Percentiles rank a stretch among this genome's conserved stretches.
phyloP scores from a whole-genome alignment of 2,888 invertebrate species.

The Camptogramma bilineatum region DNA sequence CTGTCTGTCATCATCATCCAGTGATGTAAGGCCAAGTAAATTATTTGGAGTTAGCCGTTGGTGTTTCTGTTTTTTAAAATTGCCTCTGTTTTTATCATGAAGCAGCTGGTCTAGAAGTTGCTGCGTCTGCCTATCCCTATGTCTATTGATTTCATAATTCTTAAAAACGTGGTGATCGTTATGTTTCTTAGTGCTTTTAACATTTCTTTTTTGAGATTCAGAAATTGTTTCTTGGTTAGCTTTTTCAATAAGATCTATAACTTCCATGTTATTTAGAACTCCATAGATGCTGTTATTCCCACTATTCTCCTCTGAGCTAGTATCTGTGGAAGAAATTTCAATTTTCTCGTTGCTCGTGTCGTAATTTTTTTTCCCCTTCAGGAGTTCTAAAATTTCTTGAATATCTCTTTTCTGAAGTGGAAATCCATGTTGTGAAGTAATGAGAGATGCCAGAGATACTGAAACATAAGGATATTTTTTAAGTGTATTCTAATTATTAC shows the following conservation, averaged over 20 bases:
- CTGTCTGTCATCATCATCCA: constrained; percentile 26
- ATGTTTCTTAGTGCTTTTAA: constrained; percentile 4
- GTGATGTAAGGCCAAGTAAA: constrained; percentile 18
- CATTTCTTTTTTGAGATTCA: constrained; percentile 14
- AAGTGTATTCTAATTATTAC: neutral
- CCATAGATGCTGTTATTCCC: constrained; percentile 35
- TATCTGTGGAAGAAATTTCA: constrained; percentile 17
- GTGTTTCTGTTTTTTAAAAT: constrained; percentile 16
- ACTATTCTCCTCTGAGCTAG: constrained; percentile 31
- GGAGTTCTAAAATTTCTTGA: constrained; percentile 5
- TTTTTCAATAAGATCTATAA: constrained; percentile 47
- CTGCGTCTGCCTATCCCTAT: constrained; percentile 10
- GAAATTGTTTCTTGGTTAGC: constrained; percentile 29
- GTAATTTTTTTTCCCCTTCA: constrained; percentile 10
- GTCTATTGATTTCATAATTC: constrained; percentile 18
- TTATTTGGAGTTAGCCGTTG: constrained; percentile 32
- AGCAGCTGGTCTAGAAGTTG: constrained; percentile 26
- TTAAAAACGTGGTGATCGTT: constrained; percentile 7
- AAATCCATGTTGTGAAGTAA: constrained; percentile 21
- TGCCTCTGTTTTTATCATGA: constrained; percentile 6
- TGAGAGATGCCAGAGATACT: constrained; percentile 12
- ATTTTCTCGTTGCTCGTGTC: constrained; percentile 4
- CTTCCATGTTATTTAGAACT: constrained; percentile 42
- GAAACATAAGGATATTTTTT: constrained; percentile 6
- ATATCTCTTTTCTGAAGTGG: constrained; percentile 21